A percentile compares a stretch with the other conserved stretches of the same genome.
Evolutionary conservation across 2,888 invertebrate genomes (phyloP).

Genomic region (Onthophagus sagittarius): DNA sequence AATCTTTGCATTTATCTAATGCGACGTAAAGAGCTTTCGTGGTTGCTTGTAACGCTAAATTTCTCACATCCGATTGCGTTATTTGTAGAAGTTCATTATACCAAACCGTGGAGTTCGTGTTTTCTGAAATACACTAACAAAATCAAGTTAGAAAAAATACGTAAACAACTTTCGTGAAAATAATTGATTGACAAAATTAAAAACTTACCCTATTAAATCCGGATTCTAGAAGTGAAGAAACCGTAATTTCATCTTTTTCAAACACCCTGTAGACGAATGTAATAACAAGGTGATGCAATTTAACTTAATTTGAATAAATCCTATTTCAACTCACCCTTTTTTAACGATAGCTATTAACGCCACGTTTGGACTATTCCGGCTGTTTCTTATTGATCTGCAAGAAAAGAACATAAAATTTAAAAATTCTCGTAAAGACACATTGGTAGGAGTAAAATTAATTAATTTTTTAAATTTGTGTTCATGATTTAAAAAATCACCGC

Average conservation of each 20-base stretch:
- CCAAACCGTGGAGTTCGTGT: constrained; percentile 59
- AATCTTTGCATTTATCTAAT: constrained; percentile 80
- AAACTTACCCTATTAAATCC: constrained; percentile 83
- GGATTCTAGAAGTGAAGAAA: constrained; percentile 73
- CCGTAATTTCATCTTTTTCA: constrained; percentile 77
- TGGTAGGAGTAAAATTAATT: too few species aligned
- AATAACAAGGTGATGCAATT: too few species aligned
- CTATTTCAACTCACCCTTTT: constrained; percentile 69
- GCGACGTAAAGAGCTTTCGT: constrained; percentile 79
- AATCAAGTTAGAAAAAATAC: constrained; percentile 9
- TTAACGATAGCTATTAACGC: constrained; percentile 82
- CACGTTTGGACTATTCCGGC: constrained; percentile 71
- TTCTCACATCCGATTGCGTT: constrained; percentile 71
- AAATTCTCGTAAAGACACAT: background rate
- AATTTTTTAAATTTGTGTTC: too few species aligned
- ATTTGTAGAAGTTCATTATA: constrained; percentile 72
- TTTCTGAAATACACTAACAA: constrained; percentile 65
- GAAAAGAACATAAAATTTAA: constrained; percentile 29
- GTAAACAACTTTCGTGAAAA: background rate
- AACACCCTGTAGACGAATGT: constrained; percentile 64
- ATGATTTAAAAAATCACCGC: too few species aligned
- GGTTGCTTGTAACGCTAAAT: constrained; percentile 74
- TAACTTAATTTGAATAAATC: too few species aligned
- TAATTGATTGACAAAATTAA: constrained; percentile 2
- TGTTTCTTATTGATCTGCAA: constrained; percentile 71